Base-by-base conservation (phyloP, 2,797 vertebrate genomes). In the Percopsis omiscomaycus region DNA sequence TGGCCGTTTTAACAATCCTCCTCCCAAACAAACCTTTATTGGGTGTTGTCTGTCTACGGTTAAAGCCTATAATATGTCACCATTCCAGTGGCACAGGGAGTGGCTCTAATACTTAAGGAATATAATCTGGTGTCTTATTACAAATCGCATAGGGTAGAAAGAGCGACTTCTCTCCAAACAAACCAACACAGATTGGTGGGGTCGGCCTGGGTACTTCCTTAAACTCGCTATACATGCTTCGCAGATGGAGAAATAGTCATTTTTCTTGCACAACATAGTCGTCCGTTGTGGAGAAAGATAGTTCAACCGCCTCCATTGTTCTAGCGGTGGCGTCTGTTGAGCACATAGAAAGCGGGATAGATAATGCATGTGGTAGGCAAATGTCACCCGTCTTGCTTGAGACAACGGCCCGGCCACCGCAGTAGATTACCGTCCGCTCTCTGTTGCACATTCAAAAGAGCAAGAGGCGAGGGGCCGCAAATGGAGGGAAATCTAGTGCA, bases 381-480 rank as follows among this genome's bases (percentile, higher is more conserved):
- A 86, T 74, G 74, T 59, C 69, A 73, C n/a, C 42, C 0, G 60
- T 61, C 69, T 62, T 42, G 30, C 61, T 47, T 68, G 58, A 22
- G 74, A 84, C 80, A 83, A 68, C 73, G 73, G 58, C 50, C 45
- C 50, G 59, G 69, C 61, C 49, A 61, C 58, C 28, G 2, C 3
- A 53, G 61, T 3, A 76, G 81, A 88, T 82, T 59, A 71, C n/a
- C 53, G 16, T 49, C 54, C 13, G 4, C 30, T 11, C 58, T 49
- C 60, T 5, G 59, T 29, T 73, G 61, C 54, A 62, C 80, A 85
- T 80, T 78, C 78, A 87, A 88, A 84, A 54, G 68, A 71, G 56
- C 54, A 58, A 52, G 9, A 61, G 29, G 59, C 59, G 53, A 16
- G 1, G 3, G 30, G 30, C 55, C 4, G 5, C 59, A 53, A 65